Evolutionary conservation across 2,113 vertebrate genomes (phyloP).

Genomic region (Panthera uncia): DNA sequence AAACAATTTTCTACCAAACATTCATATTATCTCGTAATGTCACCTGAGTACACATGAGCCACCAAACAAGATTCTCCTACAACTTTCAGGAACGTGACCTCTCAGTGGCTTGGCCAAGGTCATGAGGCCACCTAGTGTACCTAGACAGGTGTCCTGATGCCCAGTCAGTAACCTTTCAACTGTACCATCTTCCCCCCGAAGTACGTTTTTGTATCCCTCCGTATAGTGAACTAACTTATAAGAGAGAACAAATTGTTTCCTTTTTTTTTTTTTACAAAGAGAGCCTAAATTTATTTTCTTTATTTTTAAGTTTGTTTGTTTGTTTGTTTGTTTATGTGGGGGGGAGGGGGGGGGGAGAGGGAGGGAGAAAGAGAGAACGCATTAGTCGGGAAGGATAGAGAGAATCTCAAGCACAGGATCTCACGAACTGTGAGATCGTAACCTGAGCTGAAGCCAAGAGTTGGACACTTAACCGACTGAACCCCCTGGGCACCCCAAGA

Average conservation of each 20-base stretch:
- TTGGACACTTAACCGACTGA: no score
- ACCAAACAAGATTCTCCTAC: neutral
- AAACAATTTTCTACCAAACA: neutral
- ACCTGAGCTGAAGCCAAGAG: no score
- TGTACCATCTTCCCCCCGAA: neutral
- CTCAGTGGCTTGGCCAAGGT: neutral
- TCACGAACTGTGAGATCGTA: no score
- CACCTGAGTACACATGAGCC: neutral
- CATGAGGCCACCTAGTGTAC: neutral
- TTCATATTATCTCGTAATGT: neutral
- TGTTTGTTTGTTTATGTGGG: no score
- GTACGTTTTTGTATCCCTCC: slow-evolving; percentile 13
- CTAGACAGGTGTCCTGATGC: neutral
- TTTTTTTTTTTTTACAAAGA: no score
- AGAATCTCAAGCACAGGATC: no score
- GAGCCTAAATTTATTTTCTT: no score
- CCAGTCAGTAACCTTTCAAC: neutral
- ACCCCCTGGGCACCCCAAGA: neutral
- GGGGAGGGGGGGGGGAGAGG: no score
- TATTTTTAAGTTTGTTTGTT: no score
- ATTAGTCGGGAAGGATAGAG: no score
- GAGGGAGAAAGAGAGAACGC: no score
- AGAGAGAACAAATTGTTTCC: slow-evolving; percentile 39
- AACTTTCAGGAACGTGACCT: neutral
- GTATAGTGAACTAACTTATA: slow-evolving; percentile 13